Percentiles rank a stretch among this genome's conserved stretches.
Evolutionary conservation across 2,797 vertebrate genomes (phyloP).

Genomic region (Phaenicophaeus curvirostris): DNA sequence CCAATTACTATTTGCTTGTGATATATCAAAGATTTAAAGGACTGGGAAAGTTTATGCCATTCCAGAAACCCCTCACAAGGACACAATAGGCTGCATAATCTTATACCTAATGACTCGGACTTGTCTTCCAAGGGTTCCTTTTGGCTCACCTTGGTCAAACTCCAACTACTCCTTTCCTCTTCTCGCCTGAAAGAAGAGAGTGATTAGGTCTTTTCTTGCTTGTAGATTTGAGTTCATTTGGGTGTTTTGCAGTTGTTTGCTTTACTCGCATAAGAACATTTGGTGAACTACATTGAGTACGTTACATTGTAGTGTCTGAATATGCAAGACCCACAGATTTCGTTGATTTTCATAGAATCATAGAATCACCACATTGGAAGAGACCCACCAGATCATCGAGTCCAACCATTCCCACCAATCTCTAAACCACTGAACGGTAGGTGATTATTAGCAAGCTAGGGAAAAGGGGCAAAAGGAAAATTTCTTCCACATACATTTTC

Average conservation of each 20-base stretch:
- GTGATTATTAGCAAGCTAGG: neutral
- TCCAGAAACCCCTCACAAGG: neutral
- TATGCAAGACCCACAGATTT: neutral
- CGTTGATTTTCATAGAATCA: too few species aligned
- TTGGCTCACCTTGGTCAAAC: neutral
- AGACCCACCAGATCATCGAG: too few species aligned
- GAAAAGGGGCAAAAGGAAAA: neutral
- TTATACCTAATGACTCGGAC: neutral
- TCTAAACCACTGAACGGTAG: too few species aligned
- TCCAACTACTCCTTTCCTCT: neutral
- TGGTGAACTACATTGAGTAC: neutral
- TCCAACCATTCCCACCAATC: too few species aligned
- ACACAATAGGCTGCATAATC: neutral
- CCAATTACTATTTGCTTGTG: neutral
- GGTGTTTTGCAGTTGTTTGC: neutral
- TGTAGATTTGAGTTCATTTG: neutral
- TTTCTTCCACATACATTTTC: neutral
- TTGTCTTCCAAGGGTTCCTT: neutral
- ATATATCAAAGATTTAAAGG: neutral
- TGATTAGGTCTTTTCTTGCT: neutral
- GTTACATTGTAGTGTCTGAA: neutral
- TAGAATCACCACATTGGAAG: too few species aligned
- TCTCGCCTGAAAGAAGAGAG: neutral
- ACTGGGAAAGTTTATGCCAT: neutral
- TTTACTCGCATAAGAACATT: neutral